Evolutionary conservation across 2,888 invertebrate species (phyloP).

Genomic region (Macrophya annulata): DNA sequence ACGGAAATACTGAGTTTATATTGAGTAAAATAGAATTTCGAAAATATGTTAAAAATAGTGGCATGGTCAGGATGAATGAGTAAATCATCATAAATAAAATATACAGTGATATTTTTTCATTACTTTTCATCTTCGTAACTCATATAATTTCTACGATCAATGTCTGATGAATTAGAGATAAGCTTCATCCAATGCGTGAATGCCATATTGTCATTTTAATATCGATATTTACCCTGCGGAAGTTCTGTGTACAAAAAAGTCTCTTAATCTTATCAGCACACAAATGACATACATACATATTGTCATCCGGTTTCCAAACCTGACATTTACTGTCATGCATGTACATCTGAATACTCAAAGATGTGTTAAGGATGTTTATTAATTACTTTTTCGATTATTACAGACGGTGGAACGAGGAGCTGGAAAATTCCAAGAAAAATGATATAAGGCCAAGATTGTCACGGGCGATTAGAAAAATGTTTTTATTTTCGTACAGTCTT

Average conservation of each 20-base stretch:
- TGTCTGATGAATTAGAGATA: neutral
- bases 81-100: neutral
- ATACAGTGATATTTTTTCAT: neutral
- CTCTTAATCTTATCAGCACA: neutral
- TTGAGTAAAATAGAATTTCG: neutral
- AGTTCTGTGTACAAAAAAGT: neutral
- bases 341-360: neutral
- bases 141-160: neutral
- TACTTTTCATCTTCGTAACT: neutral
- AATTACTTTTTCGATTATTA: constrained; percentile 49
- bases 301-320: neutral
- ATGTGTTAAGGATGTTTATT: neutral
- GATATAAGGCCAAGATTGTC: constrained; percentile 83
- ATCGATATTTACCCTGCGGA: neutral
- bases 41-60: too few species aligned
- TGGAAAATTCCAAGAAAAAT: constrained; percentile 79
- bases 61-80: neutral
- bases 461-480: constrained; percentile 83
- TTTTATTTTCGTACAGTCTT: constrained; percentile 83
- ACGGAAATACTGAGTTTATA: neutral
- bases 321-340: neutral
- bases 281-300: neutral
- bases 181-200: neutral
- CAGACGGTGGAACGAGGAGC: constrained; percentile 84
- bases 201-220: neutral